Evolutionary conservation across 2,797 vertebrate species (phyloP), one percentile per base, ranked within the genome.

Genomic region (Bryconaethiops microstoma): DNA sequence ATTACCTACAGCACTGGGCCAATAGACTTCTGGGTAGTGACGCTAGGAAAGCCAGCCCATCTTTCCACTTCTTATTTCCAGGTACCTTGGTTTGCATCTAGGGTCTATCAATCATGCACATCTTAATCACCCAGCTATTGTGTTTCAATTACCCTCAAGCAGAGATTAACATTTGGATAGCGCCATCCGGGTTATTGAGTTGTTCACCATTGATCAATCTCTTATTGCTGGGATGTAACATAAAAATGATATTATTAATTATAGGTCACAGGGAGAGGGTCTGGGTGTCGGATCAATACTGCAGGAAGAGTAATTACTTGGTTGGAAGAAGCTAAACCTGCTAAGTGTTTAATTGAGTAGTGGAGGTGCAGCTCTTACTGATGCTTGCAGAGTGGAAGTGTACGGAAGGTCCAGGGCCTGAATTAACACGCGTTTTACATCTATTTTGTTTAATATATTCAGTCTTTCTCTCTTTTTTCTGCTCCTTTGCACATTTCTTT

Each of bases 101-200:
- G 71, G 12, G 35, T 35, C 71, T 40, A 57, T 59, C 35, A 73
- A 59, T 73, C 71, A 73, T 7, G 13, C 19, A 4, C 29, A 16
- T 40, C 71, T 50, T 54, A 55, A 72, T 72, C 39, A 54, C 25
- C 50, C 35, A 29, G 29, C 19, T 29, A 59, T 73, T 6, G 14
- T 5, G 19, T 73, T 57, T 73, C 54, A 59, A 40, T 39, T 73
- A 39, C 35, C 52, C 54, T 59, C 71, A 57, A 57, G 40, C 9
- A 12, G 54, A 57, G 54, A 73, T 73, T 73, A 73, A 73, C 52
- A 73, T 73, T 73, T 73, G 71, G 71, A 21, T 73, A 73, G 59
- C 10, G 29, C 7, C 19, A n/a, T 10, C 54, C 35, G 35, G 29
- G 19, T 10, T n/a, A 55, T 39, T 40, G 54, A 57, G 54, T 39